Conservation (phyloP, 2,797 vertebrate species). For the Distichodus sexfasciatus region DNA sequence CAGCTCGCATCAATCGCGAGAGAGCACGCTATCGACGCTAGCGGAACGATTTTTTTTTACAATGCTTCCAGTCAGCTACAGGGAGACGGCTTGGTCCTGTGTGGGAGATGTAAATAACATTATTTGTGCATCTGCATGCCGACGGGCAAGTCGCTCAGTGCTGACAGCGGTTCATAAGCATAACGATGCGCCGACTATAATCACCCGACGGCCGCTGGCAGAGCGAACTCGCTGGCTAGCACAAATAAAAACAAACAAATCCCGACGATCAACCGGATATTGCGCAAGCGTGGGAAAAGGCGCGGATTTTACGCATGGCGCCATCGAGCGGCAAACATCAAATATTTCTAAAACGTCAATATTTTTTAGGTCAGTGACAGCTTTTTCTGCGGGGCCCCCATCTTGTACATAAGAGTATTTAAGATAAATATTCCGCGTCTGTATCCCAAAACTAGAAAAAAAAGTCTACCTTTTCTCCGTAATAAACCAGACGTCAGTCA, state of each 20-base stretch:
- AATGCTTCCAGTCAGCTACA: not conserved
- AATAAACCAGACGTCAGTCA: no score
- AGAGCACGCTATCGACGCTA: slow-evolving; percentile 10
- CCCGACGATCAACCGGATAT: slow-evolving; percentile 26
- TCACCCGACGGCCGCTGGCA: not conserved
- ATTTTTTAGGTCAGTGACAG: not conserved
- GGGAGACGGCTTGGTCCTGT: not conserved
- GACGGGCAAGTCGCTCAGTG: not conserved
- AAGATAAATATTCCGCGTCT: no score
- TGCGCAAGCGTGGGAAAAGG: not conserved
- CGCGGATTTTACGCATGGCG: not conserved
- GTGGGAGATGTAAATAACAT: not conserved
- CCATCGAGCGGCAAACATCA: slow-evolving; percentile 5
- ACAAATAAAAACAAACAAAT: slow-evolving; percentile 42
- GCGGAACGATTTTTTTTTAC: not conserved
- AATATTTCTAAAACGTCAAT: not conserved
- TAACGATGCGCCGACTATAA: not conserved
- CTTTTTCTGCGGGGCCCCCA: not conserved
- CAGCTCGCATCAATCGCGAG: slow-evolving; percentile 32
- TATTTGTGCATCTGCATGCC: not conserved
- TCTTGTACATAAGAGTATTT: not conserved
- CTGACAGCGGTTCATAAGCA: not conserved
- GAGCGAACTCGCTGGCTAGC: not conserved
- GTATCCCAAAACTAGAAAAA: no score
- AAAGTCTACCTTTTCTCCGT: no score